These are phyloP conservation scores for Neosilurus mollespiculum DNA, from an alignment of 2,797 vertebrate genomes.

Conservation along the genomic window DNA sequence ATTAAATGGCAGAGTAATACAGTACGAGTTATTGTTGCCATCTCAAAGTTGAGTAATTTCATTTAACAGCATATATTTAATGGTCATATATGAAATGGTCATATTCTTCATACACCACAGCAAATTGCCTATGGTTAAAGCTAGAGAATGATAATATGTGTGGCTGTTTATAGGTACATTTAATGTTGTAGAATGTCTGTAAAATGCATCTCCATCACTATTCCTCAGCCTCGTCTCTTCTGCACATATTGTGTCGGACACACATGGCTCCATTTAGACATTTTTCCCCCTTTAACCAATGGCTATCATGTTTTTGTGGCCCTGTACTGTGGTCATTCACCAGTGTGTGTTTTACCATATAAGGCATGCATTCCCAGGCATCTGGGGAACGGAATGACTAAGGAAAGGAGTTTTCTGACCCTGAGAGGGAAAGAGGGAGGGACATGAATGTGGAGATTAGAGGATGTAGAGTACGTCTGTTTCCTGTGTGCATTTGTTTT, in stretches of 20 bases:
- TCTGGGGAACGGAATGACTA: slow-evolving; percentile 75
- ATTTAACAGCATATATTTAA: background rate
- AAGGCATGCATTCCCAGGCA: slow-evolving; percentile 70
- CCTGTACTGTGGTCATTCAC: slow-evolving; percentile 75
- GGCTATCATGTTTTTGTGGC: slow-evolving; percentile 74
- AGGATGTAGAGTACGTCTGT: slow-evolving; percentile 70
- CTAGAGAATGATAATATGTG: background rate
- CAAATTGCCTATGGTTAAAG: too few relatives aligned
- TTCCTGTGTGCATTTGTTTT: slow-evolving; percentile 65
- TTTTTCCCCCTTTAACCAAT: slow-evolving; percentile 63
- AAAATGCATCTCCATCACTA: slow-evolving; percentile 31
- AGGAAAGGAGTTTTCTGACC: slow-evolving; percentile 69
- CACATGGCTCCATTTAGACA: slow-evolving; percentile 51
- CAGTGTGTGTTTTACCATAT: slow-evolving; percentile 82
- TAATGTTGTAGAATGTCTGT: background rate
- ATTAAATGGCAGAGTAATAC: background rate
- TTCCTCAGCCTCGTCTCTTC: slow-evolving; percentile 30
- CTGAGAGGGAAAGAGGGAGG: slow-evolving; percentile 53
- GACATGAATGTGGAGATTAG: slow-evolving; percentile 48
- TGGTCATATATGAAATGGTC: background rate
- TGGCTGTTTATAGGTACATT: background rate
- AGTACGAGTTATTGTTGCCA: background rate
- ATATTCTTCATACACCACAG: background rate
- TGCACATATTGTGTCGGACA: slow-evolving; percentile 36
- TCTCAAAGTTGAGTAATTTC: background rate